phyloP scores from a whole-genome alignment of 2,113 vertebrate species.

The Bubalus kerabau region DNA sequence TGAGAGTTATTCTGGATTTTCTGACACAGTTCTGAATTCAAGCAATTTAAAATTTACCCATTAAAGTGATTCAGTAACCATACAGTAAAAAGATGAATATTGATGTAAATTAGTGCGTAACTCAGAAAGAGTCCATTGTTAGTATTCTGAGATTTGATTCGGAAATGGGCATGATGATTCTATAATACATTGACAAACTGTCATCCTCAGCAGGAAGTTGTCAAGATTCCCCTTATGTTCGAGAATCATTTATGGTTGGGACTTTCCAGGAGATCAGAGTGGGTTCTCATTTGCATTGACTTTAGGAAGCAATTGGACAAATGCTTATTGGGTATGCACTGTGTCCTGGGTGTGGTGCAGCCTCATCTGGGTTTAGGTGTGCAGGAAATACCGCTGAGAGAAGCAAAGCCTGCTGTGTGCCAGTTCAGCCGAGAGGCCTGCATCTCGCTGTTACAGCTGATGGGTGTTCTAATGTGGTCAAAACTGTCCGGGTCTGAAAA shows the following conservation, averaged over 20 bases:
- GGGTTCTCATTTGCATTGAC: fast-evolving
- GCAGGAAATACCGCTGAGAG: neutral
- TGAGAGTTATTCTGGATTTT: neutral
- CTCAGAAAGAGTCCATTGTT: neutral
- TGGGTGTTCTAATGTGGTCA: fast-evolving
- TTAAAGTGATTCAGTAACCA: neutral
- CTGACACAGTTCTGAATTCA: neutral
- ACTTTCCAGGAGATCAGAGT: neutral
- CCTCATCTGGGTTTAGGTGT: fast-evolving
- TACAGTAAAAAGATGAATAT: conserved; percentile 12
- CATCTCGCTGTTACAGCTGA: fast-evolving
- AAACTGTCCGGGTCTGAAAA: fast-evolving
- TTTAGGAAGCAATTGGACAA: neutral
- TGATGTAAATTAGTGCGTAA: conserved; percentile 13
- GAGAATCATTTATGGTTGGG: neutral
- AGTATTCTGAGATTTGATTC: neutral
- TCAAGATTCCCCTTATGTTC: neutral
- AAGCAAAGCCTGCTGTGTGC: neutral
- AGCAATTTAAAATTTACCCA: conserved; percentile 3
- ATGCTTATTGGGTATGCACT: neutral
- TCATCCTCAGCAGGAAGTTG: neutral
- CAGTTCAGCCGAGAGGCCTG: fast-evolving
- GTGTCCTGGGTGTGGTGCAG: fast-evolving
- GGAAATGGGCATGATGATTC: neutral
- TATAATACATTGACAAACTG: neutral